phyloP scores from a whole-genome alignment of 2,113 vertebrate species.

The Petromus typicus region DNA sequence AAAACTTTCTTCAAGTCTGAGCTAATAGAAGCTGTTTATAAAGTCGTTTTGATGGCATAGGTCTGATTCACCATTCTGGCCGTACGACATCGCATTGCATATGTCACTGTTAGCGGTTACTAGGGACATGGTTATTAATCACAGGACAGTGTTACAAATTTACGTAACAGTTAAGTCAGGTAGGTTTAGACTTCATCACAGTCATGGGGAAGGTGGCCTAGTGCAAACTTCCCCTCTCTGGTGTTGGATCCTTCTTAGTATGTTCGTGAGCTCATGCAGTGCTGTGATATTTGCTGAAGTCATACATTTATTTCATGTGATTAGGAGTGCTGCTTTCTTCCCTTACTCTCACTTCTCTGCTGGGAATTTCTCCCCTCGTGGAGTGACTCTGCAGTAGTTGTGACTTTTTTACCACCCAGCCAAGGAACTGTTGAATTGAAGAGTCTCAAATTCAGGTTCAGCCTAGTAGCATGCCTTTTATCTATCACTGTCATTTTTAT shows the following conservation, averaged over 20 bases:
- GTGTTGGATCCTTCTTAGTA: background rate
- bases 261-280: background rate
- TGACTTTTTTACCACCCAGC: background rate
- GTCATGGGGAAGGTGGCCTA: background rate
- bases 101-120: background rate
- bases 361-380: background rate
- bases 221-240: background rate
- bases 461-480: background rate
- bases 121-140: background rate
- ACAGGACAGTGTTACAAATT: background rate
- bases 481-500: background rate
- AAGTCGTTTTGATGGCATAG: background rate
- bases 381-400: background rate
- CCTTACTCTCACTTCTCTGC: background rate
- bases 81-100: background rate
- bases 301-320: background rate
- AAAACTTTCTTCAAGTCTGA: background rate
- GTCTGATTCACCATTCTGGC: slow-evolving; percentile 32
- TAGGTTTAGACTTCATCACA: background rate
- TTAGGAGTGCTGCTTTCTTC: background rate
- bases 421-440: background rate
- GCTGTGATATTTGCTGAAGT: background rate
- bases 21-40: background rate
- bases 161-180: background rate
- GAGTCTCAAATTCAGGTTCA: background rate